Conservation (phyloP, 2,797 vertebrate species). For the Acanthurus leucopareius region DNA sequence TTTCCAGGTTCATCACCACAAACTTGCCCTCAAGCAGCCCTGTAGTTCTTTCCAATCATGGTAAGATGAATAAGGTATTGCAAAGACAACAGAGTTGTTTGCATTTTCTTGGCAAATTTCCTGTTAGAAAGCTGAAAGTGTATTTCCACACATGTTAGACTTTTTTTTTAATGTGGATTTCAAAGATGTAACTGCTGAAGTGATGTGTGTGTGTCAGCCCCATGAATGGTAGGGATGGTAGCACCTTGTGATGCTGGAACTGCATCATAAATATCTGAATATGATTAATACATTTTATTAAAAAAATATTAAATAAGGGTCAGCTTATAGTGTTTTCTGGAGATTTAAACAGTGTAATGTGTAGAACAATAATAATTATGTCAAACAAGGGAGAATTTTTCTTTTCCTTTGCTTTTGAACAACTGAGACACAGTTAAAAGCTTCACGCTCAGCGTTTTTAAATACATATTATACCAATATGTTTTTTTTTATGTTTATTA, state of each 20-base stretch:
- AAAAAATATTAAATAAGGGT: not conserved
- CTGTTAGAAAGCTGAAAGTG: not conserved
- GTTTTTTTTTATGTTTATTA: not conserved
- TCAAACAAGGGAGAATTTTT: not conserved
- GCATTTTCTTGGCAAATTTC: not conserved
- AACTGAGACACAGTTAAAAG: not conserved
- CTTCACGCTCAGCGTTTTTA: not conserved
- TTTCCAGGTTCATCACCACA: not conserved
- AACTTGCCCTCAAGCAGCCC: conserved; percentile 6
- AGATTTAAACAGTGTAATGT: not conserved
- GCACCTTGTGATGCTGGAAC: not conserved
- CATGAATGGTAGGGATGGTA: not conserved
- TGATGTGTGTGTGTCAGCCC: not conserved
- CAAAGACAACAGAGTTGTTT: not conserved
- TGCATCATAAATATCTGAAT: not conserved
- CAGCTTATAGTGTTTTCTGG: not conserved
- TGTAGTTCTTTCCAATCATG: not conserved
- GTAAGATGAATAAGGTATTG: not conserved
- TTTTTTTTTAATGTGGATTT: not conserved
- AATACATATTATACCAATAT: not conserved
- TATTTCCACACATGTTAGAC: not conserved
- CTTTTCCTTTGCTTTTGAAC: not conserved
- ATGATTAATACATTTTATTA: not conserved
- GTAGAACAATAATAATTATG: not conserved
- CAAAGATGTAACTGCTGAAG: not conserved